Evolutionary conservation across 2,113 vertebrate species (phyloP), one percentile per base, ranked within the genome.

Genomic region (Dromaius novaehollandiae): DNA sequence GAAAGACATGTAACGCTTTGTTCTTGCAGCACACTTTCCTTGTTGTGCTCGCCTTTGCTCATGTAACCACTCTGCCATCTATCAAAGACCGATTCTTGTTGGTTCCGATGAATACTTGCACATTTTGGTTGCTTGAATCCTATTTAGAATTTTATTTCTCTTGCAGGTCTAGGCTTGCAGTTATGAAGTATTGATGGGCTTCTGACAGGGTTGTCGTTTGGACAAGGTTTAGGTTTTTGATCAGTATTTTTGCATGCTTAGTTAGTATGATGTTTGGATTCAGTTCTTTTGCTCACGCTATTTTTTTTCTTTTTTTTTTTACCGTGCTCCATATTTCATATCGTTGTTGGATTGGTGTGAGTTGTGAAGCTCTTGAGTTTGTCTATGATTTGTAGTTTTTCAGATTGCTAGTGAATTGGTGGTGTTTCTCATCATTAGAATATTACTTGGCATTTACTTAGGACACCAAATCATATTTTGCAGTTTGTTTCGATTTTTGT

Each of bases 151-250:
- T 89, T 84, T 92, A 76, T 97, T 97, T 95, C 89, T 96, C 90
- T 93, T 97, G 76, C 93, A 96, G 95, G 92, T 96, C 94, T 98
- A 96, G 94, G 85, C 94, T 98, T 97, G 95, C 89, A 96, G 83
- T 96, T 97, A 68, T 50, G 87, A 97, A 96, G 95, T 95, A 91
- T 93, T 97, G 96, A 96, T 97, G 94, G 89, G 93, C 92, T 97
- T 97, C 95, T 97, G 92, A 76, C 88, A 97, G 96, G 96, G 93
- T 63, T 96, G 86, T 96, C 17, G 0, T 95, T 93, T 96, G 90
- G 92, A 95, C 70, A 95, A 92, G 88, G 79, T 94, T 97, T 97
- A 97, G 95, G 91, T 80, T 97, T 96, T 91, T 96, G 46, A 91
- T 91, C 65, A 63, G 69, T 83, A 38, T 88, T 85, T 91, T 96